Base-by-base conservation (phyloP, 2,113 vertebrate species). In the Rhinoderma darwinii region DNA sequence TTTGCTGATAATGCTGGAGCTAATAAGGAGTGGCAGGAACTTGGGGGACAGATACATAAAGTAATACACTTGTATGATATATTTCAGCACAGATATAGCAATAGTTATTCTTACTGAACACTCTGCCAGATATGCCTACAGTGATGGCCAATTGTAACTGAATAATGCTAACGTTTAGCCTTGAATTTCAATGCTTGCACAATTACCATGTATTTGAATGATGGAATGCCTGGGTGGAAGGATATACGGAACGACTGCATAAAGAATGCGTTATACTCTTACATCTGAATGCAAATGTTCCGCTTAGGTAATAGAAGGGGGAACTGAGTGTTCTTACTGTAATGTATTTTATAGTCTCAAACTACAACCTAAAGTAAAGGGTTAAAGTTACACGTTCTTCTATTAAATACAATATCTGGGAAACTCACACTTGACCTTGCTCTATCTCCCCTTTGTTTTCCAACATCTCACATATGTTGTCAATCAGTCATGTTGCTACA, bases 101-200 rank as follows among this genome's bases (percentile, higher is more conserved):
- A 61, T 61, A 77, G 30, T 73, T 73, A 81, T 73, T 32, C 77
- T 79, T 47, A 17, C 76, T 73, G 27, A 41, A 59, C 27, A 14
- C 61, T 72, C 61, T 86, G 78, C 63, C 77, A 59, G 76, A 41
- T 47, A 74, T 86, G 84, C 43, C 43, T 86, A 44, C 56, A 86
- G 75, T 68, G 50, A 86, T 25, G 68, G 85, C 77, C 77, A 72
- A 73, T 81, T 82, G 85, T 82, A 59, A 59, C 66, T 81, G 85
- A 86, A 86, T 81, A 81, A 86, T 79, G 66, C 74, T 44, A 81
- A 74, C 77, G 41, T 25, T 70, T 66, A 81, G 85, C 47, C 77
- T 73, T 86, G 85, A 47, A 86, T 86, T 86, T 73, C 78, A 81
- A 37, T 86, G 66, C 66, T 81, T 54, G 59, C 80, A 86, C 63